Base-by-base conservation (phyloP, 2,797 vertebrate species). In the Fundulus diaphanus region DNA sequence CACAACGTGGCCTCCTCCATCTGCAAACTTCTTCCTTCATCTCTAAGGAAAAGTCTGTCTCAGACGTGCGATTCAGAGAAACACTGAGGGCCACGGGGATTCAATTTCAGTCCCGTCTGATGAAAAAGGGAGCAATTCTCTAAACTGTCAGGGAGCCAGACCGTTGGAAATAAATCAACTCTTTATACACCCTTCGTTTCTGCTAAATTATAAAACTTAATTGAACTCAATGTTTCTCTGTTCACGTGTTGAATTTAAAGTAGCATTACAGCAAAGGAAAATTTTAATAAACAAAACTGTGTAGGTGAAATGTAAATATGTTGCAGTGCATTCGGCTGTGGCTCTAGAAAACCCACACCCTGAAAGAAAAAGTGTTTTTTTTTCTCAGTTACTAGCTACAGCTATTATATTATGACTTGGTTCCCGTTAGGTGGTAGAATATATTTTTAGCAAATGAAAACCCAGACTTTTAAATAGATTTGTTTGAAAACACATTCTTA, bases 91-190 rank as follows among this genome's bases (percentile, higher is more conserved):
- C 82, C 85, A 74, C 73, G 68, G 89, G 84, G 86, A 93, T 92
- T 92, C 87, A 85, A 90, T 91, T 91, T 78, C 75, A 69, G 82
- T 70, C 68, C 71, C 27, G 74, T 56, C 68, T 88, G 88, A 86
- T 88, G 89, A 90, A 90, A 88, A 89, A 82, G 73, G 77, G 76
- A 82, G 86, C 70, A 85, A 85, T 75, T 70, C 81, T 84, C 67
- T 81, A 75, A 87, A 80, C 68, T 78, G 81, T 80, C 83, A 81
- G 65, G 0, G 33, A 72, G 74, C 72, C 52, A 16, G 74, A 69
- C 33, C 15, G 76, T 54, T 42, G 44, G 51, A 63, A 77, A 20
- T 57, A 44, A 78, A 82, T 29, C 72, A 15, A 74, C 76, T 72
- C 1, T 44, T 81, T 82, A 74, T 46, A 8, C 74, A 72, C 51